Base-by-base conservation (phyloP, 2,113 vertebrate genomes). In the Jaculus jaculus region DNA sequence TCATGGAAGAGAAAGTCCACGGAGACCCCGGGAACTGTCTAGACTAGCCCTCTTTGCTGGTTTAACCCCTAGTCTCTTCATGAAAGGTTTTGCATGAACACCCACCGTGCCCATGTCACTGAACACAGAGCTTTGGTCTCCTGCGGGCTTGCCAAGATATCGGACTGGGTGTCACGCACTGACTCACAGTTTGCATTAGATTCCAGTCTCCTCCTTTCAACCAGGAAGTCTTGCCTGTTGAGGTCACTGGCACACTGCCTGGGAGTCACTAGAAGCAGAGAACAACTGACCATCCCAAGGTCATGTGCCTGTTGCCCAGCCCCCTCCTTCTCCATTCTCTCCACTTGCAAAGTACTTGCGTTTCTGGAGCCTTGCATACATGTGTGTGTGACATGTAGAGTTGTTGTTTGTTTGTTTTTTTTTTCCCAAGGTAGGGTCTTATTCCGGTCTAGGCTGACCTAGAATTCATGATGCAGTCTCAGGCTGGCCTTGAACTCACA, bases 291-390 rank as follows among this genome's bases (percentile, higher is more conserved):
- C 28, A n/a, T 16, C 18, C 30, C 3, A 12, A 2, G 18, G 6
- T 20, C 74, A n/a, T 26, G 0, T 42, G 42, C 6, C 4, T 61
- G 2, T 6, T 17, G 24, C 11, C 0, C 21, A 30, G 7, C 2
- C 11, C 0, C 21, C 37, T n/a, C 17, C 28, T 17, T 61, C 5
- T 34, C 6, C 18, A 15, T 26, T 30, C 58, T 47, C n/a, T 69
- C 30, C 15, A 32, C 69, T 20, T n/a, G 24, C 10, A 20, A 71
- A 79, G 65, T 21, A 37, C 21, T 21, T 39, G 47, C 34, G 18
- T 13, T 63, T 18, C 10, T 17, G 73, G 37, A 34, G 24, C 4
- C 4, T 2, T 18, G 11, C 28, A 21, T 72, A 24, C 28, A 21
- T 72, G 16, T 32, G 51, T 34, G 73, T 84, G 72, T 54, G 54